Evolutionary conservation across 2,888 invertebrate genomes (phyloP).

Genomic region (Melanotus villosus): DNA sequence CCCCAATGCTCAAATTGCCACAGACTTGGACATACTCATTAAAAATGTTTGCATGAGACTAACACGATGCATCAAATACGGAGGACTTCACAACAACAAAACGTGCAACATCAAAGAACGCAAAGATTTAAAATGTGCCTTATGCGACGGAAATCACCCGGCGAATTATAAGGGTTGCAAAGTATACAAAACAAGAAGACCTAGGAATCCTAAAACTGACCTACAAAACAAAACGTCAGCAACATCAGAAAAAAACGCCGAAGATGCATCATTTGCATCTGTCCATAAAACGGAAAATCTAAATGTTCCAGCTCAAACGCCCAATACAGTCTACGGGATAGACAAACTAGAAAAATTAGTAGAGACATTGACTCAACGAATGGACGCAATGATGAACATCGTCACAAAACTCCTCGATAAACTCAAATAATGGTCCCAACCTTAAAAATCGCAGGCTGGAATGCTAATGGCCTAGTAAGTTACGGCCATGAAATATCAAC

Average conservation of each 20-base stretch:
- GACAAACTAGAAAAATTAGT: background rate
- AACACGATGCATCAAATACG: slow-evolving; percentile 3
- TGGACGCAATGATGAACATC: background rate
- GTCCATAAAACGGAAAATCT: too few relatives aligned
- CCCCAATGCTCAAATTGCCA: slow-evolving; percentile 14
- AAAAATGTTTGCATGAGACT: slow-evolving; percentile 16
- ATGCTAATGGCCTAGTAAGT: background rate
- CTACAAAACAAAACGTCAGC: too few relatives aligned
- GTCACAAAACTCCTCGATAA: background rate
- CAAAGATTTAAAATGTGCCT: background rate
- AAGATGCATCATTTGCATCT: too few relatives aligned
- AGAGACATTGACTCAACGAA: background rate
- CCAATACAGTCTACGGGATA: background rate
- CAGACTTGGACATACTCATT: slow-evolving; percentile 2
- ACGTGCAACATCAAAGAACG: slow-evolving; percentile 2
- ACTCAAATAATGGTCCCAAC: background rate
- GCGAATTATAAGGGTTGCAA: too few relatives aligned
- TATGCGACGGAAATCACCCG: too few relatives aligned
- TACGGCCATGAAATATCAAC: background rate
- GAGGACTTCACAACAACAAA: background rate
- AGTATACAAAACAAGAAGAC: too few relatives aligned
- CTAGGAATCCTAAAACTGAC: too few relatives aligned
- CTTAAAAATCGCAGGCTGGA: background rate
- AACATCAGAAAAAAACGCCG: too few relatives aligned
- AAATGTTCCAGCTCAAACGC: background rate